phyloP scores from a whole-genome alignment of 2,888 invertebrate species.

The Caenorhabditis drosophilae region DNA sequence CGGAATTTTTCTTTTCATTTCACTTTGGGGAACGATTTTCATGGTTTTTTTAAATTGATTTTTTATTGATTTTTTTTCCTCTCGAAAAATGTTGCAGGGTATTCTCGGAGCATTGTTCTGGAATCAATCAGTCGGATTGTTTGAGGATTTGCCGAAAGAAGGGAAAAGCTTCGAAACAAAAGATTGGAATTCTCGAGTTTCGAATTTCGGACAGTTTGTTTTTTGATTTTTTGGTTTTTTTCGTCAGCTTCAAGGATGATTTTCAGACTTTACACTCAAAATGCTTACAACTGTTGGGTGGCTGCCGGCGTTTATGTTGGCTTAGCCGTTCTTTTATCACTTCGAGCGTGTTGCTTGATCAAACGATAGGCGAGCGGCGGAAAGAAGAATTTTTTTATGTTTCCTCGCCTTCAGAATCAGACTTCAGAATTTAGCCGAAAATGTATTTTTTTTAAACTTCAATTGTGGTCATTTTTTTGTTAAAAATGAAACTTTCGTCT shows the following conservation, averaged over 20 bases:
- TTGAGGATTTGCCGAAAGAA: slow-evolving; percentile 53
- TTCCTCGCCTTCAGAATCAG: no score
- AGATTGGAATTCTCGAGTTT: no score
- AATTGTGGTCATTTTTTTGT: no score
- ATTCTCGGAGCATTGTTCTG: slow-evolving; percentile 53
- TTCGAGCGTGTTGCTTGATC: slow-evolving; percentile 42
- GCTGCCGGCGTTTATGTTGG: slow-evolving; percentile 46
- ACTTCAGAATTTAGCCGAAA: no score
- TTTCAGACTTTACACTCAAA: slow-evolving; percentile 50
- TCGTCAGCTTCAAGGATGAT: not conserved
- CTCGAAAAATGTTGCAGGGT: slow-evolving; percentile 31
- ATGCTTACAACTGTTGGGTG: slow-evolving; percentile 56
- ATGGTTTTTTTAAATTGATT: slow-evolving; percentile 34
- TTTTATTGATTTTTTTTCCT: not conserved
- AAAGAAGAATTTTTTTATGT: no score
- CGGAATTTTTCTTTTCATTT: slow-evolving; percentile 51
- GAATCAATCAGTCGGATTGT: slow-evolving; percentile 56
- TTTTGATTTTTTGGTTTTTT: not conserved
- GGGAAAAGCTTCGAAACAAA: slow-evolving; percentile 8
- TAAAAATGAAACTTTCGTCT: no score
- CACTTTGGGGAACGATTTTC: slow-evolving; percentile 60
- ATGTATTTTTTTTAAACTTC: no score
- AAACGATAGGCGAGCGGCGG: slow-evolving; percentile 33
- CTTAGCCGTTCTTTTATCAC: slow-evolving; percentile 31
- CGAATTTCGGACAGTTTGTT: slow-evolving; percentile 2